Evolutionary conservation across 2,797 vertebrate species (phyloP).

Genomic region (Trachurus trachurus): DNA sequence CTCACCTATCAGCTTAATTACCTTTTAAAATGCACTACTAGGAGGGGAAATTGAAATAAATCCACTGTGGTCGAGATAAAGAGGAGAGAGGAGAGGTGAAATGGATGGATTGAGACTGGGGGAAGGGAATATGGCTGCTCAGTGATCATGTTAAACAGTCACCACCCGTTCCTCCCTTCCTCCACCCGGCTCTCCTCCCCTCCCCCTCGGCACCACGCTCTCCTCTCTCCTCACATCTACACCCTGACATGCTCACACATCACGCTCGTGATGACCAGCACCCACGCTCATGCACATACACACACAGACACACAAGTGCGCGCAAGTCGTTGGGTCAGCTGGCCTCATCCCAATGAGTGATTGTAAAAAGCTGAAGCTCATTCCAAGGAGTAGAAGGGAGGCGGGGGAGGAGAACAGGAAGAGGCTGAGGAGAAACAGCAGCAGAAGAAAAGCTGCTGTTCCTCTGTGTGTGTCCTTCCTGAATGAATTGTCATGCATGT

Average conservation of each 20-base stretch:
- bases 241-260: slow-evolving; percentile 73
- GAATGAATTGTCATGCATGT: slow-evolving; percentile 4
- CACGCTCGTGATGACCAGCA: slow-evolving; percentile 27
- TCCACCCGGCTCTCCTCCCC: slow-evolving; percentile 56
- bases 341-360: slow-evolving; percentile 73
- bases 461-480: neutral
- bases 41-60: slow-evolving; percentile 49
- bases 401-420: slow-evolving; percentile 23
- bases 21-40: slow-evolving; percentile 60
- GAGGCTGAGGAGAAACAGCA: slow-evolving; percentile 29
- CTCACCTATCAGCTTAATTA: slow-evolving; percentile 70
- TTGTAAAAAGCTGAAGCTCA: slow-evolving; percentile 60
- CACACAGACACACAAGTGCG: slow-evolving; percentile 3
- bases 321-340: slow-evolving; percentile 53
- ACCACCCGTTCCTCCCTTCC: slow-evolving; percentile 65
- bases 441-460: slow-evolving; percentile 9
- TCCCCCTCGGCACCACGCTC: slow-evolving; percentile 52
- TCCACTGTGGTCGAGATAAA: slow-evolving; percentile 50
- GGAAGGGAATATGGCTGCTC: slow-evolving; percentile 75
- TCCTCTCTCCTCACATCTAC: slow-evolving; percentile 57
- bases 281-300: neutral
- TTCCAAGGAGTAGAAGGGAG: slow-evolving; percentile 40
- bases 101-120: slow-evolving; percentile 61
- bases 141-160: slow-evolving; percentile 81
- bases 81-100: slow-evolving; percentile 36